phyloP scores from a whole-genome alignment of 2,888 invertebrate species.

The Pyrgus malvae region DNA sequence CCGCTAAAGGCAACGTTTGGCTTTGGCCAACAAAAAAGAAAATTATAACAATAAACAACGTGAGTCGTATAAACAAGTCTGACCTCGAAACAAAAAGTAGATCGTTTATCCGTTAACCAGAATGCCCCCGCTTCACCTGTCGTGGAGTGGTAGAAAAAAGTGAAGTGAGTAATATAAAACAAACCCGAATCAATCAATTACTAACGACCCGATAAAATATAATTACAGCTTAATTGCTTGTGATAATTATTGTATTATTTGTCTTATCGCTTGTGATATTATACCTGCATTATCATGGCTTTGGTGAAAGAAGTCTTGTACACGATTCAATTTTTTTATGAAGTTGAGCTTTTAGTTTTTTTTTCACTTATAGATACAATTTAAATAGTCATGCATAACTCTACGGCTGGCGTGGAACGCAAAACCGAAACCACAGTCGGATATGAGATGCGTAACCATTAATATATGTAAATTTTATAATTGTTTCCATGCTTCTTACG shows the following conservation, averaged over 20 bases:
- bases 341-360: no score
- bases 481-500: no score
- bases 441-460: no score
- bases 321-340: no score
- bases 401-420: no score
- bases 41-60: slow-evolving; percentile 17
- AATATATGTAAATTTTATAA: no score
- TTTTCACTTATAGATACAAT: no score
- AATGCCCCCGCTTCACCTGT: slow-evolving; percentile 19
- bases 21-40: neutral
- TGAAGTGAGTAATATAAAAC: slow-evolving; percentile 7
- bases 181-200: slow-evolving; percentile 19
- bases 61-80: slow-evolving; percentile 7
- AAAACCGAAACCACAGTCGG: no score
- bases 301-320: no score
- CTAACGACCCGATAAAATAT: slow-evolving; percentile 7
- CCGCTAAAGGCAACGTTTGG: neutral
- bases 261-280: no score
- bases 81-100: slow-evolving; percentile 27
- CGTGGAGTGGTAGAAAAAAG: slow-evolving; percentile 17
- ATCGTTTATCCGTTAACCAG: slow-evolving; percentile 30
- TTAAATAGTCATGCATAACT: no score
- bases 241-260: neutral
- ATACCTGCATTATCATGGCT: no score
- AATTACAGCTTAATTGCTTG: slow-evolving; percentile 14